Base-by-base conservation (phyloP, 2,888 invertebrate genomes). In the Prosopocoilus inquinatus region DNA sequence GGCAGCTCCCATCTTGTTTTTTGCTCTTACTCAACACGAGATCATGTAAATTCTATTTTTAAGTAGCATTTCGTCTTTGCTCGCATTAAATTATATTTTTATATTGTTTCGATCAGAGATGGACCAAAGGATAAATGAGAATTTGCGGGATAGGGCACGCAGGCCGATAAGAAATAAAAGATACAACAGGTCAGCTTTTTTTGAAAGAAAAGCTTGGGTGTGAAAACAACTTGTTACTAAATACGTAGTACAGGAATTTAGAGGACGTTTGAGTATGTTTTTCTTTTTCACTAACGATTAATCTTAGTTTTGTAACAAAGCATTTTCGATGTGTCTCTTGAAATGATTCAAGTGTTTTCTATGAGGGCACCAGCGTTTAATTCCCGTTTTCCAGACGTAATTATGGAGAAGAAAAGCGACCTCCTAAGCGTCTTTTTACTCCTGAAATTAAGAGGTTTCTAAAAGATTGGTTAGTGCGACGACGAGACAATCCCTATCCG, bases 401-500 rank as follows among this genome's bases (percentile, higher is more conserved):
- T 60, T 80, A 81, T 70, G 81, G 80, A 5, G 83, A 82, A 43
- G 85, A 85, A 49, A 82, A 81, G 68, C 82, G 88, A 44, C 85
- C 86, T 33, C 83, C 85, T 48, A 90, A 90, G 71, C 80, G 88
- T 59, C 80, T 90, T 16, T 90, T 90, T 73, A 90, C 90, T 8
- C 89, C 90, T 53, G 89, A 90, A 80, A 89, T 90, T 66, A 90
- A 90, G 70, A 81, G 85, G 59, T 87, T 84, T 77, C 79, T 90
- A 16, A 90, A 90, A 76, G 88, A 88, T 68, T 90, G 90, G 90
- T 79, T 90, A 9, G 84, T 90, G 11, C 79, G 89, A 41, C 80
- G 89, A 64, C 81, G 89, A 71, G 89, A 89, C 62, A 89, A 90
- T 73, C 90, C 90, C 0, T 90, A 90, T 74, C 89, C 90, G 1